phyloP scores from a whole-genome alignment of 1,140 invertebrate species.

The Potamilus streckersoni region DNA sequence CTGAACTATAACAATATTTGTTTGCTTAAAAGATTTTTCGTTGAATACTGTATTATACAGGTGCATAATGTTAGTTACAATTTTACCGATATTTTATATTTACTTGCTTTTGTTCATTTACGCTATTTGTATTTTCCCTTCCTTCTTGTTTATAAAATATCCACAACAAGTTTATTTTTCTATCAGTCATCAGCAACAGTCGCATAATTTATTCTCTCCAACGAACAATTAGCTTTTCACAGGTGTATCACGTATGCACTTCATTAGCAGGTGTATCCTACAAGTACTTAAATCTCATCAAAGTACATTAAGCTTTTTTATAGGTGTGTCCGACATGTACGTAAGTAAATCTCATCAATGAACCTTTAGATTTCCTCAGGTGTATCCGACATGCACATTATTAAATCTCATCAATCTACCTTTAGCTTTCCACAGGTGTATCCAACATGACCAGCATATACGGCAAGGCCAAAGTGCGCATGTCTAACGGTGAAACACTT shows the following conservation, averaged over 20 bases:
- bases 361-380: constrained; percentile 71
- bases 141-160: too few relatives aligned
- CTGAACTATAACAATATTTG: too few relatives aligned
- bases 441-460: constrained; percentile 46
- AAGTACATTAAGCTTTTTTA: not conserved
- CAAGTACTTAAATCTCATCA: not conserved
- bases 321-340: not conserved
- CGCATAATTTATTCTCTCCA: too few relatives aligned
- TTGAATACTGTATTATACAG: too few relatives aligned
- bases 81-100: too few relatives aligned
- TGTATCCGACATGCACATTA: constrained; percentile 29
- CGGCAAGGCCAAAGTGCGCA: constrained; percentile 43
- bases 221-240: not conserved
- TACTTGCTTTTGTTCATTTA: too few relatives aligned
- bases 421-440: constrained; percentile 34
- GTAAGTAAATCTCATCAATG: not conserved
- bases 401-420: not conserved
- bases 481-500: constrained; percentile 34
- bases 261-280: not conserved
- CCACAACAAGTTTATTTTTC: too few relatives aligned
- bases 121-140: too few relatives aligned
- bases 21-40: too few relatives aligned
- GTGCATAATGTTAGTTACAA: too few relatives aligned
- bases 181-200: too few relatives aligned
- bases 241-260: not conserved